Evolutionary conservation across 2,113 vertebrate species (phyloP), one percentile per base, ranked within the genome.

Genomic region (Onychorhynchus coronatus): DNA sequence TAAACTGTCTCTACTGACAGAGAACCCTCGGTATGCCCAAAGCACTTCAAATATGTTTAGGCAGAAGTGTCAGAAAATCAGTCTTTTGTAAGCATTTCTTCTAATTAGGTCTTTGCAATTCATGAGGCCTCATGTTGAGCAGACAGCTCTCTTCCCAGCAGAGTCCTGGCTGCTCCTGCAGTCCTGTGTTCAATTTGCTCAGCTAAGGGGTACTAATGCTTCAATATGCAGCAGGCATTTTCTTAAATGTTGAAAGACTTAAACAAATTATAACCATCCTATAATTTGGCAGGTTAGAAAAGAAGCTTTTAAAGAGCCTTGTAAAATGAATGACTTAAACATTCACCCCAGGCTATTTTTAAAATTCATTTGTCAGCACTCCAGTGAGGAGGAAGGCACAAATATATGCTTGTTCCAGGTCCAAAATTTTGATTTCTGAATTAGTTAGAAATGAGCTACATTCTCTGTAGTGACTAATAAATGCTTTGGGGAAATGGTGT

Each of bases 241-340:
- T 9, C 62, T 59, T 87, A 81, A 85, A 78, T 23, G 81, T 27
- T 72, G 77, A 85, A 84, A 89, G 93, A 76, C 81, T 95, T 79
- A 42, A 97, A 91, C 95, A 95, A 93, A 96, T 95, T 85, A 82
- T 72, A 93, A 68, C 78, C 74, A 56, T 81, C 71, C 81, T 78
- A 41, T 82, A 65, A 97, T 85, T 72, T 85, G 85, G 88, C 70
- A 89, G 81, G 92, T 91, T 88, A 89, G 93, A 87, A 87, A 89
- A 91, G 66, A 71, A 89, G 65, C 70, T 95, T 95, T 91, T 85
- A 82, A 82, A 85, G 74, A 94, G 61, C 53, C 74, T 91, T 89
- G 88, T 94, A 78, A 95, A 97, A 75, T 0, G 24, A 91, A 52
- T 55, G 49, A 85, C 56, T 95, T 93, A 85, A 94, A 91, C 92